A percentile compares a stretch with the other conserved stretches of the same genome.
Conservation (phyloP, 92 coral and sea anemone genomes). For the Epizoanthus stellaris region DNA sequence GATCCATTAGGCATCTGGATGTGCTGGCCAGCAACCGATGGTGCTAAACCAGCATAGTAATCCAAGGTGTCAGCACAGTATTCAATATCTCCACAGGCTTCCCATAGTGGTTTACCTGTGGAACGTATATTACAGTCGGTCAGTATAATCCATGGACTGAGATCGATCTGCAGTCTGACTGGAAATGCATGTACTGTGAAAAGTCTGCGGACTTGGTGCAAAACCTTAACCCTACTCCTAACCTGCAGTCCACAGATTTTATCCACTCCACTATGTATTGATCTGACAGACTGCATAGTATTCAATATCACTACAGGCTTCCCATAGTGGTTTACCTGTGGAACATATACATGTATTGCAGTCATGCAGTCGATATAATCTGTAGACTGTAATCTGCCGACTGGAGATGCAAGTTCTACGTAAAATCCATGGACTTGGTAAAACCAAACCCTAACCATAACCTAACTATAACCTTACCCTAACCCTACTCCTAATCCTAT, state of each 20-base stretch:
- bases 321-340: constrained; percentile 88
- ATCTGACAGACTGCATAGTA: constrained; percentile 35
- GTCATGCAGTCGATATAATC: not conserved
- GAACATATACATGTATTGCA: not conserved
- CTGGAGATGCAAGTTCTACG: no score
- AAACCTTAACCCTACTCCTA: no score
- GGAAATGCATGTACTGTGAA: no score
- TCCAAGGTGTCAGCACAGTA: constrained; percentile 90
- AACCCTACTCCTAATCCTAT: no score
- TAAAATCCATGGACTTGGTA: no score
- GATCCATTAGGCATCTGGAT: constrained; percentile 84
- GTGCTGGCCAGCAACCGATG: constrained; percentile 87
- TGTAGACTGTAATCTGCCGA: no score
- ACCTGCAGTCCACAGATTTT: no score
- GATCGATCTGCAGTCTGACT: no score
- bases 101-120: constrained; percentile 88
- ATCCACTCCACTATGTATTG: no score
- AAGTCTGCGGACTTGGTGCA: no score
- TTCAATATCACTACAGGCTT: constrained; percentile 83
- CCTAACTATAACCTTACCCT: no score
- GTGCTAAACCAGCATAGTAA: constrained; percentile 92
- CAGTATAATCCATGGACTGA: no score
- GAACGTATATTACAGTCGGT: not conserved
- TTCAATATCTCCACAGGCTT: constrained; percentile 84
- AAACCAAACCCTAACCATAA: not conserved